phyloP scores from a whole-genome alignment of 1,140 invertebrate genomes.

The Grapholita molesta region DNA sequence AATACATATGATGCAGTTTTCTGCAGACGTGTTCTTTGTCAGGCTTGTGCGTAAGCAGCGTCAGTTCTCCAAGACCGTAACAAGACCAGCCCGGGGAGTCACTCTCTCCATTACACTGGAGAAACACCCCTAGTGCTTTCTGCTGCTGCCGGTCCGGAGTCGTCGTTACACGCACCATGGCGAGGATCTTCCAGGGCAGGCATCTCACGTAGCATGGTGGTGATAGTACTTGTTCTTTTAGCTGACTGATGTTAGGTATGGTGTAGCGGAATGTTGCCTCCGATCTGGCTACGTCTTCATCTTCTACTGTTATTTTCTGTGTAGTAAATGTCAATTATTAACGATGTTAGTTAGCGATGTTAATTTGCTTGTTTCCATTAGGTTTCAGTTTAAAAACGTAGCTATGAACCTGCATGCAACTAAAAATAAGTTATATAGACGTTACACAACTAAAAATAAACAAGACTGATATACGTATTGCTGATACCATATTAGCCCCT shows the following conservation, averaged over 20 bases:
- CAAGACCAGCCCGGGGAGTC: conserved; percentile 97
- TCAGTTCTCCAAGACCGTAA: conserved; percentile 94
- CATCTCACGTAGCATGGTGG: conserved; percentile 95
- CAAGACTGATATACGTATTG: no score
- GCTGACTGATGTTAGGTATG: conserved; percentile 92
- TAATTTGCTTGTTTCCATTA: no score
- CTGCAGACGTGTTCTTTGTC: conserved; percentile 88
- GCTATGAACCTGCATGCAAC: no score
- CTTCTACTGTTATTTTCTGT: conserved; percentile 75
- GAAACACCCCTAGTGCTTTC: conserved; percentile 91
- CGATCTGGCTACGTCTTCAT: conserved; percentile 92
- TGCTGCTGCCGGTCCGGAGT: conserved; percentile 84
- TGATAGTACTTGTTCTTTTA: conserved; percentile 94
- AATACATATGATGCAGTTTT: conserved; percentile 84
- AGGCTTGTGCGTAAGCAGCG: conserved; percentile 89
- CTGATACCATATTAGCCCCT: background rate
- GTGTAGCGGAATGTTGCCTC: conserved; percentile 95
- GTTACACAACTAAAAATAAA: no score
- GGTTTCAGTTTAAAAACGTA: no score
- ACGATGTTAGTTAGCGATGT: no score
- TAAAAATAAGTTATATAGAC: no score
- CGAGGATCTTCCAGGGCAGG: conserved; percentile 99
- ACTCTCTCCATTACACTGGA: conserved; percentile 95
- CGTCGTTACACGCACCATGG: conserved; percentile 91
- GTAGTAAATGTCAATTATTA: no score